These are phyloP conservation scores for Myotis yumanensis DNA, from an alignment of 2,113 vertebrate species.

Conservation along the genomic window DNA sequence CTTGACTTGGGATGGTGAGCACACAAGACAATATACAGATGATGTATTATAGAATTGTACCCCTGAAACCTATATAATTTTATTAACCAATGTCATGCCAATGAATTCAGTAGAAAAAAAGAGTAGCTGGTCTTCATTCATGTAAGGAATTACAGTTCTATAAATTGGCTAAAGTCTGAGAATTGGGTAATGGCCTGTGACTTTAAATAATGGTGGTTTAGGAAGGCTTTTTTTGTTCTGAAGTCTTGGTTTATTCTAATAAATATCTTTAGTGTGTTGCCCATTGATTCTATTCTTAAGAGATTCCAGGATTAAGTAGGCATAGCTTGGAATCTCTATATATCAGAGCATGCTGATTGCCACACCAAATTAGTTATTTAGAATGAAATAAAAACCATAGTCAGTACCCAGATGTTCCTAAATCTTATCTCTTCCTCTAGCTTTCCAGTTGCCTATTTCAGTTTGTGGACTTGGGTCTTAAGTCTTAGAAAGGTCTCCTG, in stretches of 20 bases:
- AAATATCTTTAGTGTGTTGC: neutral
- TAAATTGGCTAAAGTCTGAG: neutral
- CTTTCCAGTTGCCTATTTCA: neutral
- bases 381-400: neutral
- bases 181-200: neutral
- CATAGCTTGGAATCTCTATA: neutral
- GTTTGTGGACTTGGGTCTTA: neutral
- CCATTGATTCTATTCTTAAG: slow-evolving; percentile 29
- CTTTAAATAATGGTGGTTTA: slow-evolving; percentile 29
- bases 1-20: neutral
- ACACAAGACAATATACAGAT: neutral
- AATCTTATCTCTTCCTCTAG: neutral
- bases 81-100: neutral
- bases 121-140: neutral
- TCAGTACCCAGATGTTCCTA: neutral
- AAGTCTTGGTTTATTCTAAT: slow-evolving; percentile 15
- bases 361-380: neutral
- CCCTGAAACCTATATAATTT: neutral
- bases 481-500: neutral
- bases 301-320: neutral
- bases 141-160: neutral
- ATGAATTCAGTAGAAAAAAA: neutral
- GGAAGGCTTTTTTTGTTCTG: neutral
- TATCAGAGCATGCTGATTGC: neutral
- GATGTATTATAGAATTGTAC: neutral